These are phyloP conservation scores for Mormyrus hasselquistii DNA, from an alignment of 2,797 vertebrate genomes.

Conservation along the genomic window DNA sequence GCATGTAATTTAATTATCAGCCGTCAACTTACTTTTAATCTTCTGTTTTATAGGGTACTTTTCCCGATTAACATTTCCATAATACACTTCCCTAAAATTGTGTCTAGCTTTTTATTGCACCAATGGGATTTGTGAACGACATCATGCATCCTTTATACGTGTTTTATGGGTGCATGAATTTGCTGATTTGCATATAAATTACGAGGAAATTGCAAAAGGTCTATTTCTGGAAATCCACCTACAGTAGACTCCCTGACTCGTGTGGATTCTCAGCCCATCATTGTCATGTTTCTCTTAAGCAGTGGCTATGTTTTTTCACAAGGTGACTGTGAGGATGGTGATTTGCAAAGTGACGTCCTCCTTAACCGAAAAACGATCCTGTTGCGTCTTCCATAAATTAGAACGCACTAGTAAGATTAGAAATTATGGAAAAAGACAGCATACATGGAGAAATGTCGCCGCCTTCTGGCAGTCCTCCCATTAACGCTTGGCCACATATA, in stretches of 20 bases:
- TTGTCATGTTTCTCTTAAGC: neutral
- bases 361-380: neutral
- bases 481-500: neutral
- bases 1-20: neutral
- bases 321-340: neutral
- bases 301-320: neutral
- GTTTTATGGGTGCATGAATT: neutral
- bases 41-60: neutral
- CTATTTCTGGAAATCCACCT: neutral
- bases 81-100: neutral
- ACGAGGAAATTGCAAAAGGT: neutral
- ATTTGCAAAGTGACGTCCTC: neutral
- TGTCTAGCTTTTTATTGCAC: neutral
- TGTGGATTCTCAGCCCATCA: neutral
- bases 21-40: neutral
- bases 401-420: neutral
- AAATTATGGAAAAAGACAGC: neutral
- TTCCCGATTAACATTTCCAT: conserved; percentile 1
- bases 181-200: neutral
- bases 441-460: neutral
- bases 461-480: neutral
- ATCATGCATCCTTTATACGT: neutral
- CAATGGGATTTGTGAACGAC: neutral
- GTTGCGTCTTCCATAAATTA: neutral
- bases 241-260: neutral